Evolutionary conservation across 1,140 invertebrate species (phyloP).

Genomic region (Neodiprion pinetum): DNA sequence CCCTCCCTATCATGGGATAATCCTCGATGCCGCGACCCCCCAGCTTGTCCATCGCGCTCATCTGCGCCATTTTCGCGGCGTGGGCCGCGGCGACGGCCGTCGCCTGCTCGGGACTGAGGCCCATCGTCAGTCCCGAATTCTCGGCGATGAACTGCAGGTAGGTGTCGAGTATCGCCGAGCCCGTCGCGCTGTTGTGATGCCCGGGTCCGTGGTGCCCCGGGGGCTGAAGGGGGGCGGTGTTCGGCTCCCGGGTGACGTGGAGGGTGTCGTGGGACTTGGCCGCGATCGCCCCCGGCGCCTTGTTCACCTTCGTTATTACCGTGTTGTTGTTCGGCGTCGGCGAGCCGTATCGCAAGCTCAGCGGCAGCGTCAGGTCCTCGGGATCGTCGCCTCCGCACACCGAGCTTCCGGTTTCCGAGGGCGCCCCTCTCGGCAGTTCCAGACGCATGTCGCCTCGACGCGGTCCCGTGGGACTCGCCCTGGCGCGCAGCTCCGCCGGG

Average conservation of each 20-base stretch:
- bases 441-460: conserved; percentile 78
- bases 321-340: conserved; percentile 57
- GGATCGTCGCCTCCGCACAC: conserved; percentile 80
- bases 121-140: conserved; percentile 70
- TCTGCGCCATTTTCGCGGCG: conserved; percentile 73
- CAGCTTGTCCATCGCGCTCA: conserved; percentile 68
- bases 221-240: conserved; percentile 53
- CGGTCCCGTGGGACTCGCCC: conserved; percentile 83
- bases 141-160: conserved; percentile 86
- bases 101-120: conserved; percentile 63
- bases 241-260: conserved; percentile 62
- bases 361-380: conserved; percentile 77
- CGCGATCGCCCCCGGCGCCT: conserved; percentile 53
- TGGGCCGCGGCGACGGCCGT: conserved; percentile 63
- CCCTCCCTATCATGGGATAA: conserved; percentile 53
- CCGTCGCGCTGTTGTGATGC: conserved; percentile 60
- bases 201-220: conserved; percentile 55
- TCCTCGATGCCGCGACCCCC: conserved; percentile 47
- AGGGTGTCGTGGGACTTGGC: conserved; percentile 70
- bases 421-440: conserved; percentile 70
- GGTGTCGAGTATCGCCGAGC: conserved; percentile 82
- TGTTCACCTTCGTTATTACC: conserved; percentile 54
- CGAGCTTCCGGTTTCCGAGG: conserved; percentile 73
- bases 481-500: conserved; percentile 78
- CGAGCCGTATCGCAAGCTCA: conserved; percentile 55